phyloP scores from a whole-genome alignment of 2,113 vertebrate species.

The Pseudonaja textilis region DNA sequence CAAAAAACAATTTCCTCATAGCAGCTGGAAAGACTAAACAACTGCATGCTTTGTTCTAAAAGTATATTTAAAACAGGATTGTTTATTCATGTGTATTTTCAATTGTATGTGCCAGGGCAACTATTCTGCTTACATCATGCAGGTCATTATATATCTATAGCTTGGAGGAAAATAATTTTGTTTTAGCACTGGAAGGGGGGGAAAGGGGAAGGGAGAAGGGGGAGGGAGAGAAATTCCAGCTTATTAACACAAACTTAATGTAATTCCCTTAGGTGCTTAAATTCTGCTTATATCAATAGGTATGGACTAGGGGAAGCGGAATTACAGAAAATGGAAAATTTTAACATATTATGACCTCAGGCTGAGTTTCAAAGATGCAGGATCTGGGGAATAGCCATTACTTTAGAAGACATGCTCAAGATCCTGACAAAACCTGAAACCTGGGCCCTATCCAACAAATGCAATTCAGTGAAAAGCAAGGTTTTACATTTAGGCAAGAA shows the following conservation, averaged over 20 bases:
- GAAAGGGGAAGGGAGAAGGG: too few relatives aligned
- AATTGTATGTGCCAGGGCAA: background rate
- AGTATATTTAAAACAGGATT: background rate
- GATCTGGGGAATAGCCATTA: background rate
- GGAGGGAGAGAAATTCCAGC: background rate
- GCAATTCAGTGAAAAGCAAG: background rate
- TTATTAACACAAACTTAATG: background rate
- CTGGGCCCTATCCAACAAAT: background rate
- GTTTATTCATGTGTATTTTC: background rate
- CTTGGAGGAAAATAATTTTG: background rate
- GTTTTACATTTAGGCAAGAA: background rate
- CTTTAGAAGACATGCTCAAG: background rate
- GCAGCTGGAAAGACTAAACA: constrained; percentile 6
- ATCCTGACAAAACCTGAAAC: background rate
- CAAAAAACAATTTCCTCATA: background rate
- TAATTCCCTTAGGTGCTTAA: background rate
- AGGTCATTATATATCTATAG: background rate
- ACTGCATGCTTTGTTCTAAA: background rate
- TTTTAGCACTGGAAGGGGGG: background rate
- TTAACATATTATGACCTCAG: background rate
- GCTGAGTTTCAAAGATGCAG: background rate
- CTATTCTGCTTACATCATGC: background rate
- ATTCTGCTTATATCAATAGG: background rate
- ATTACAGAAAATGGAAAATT: background rate
- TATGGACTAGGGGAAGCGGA: background rate